Evolutionary conservation across 2,797 vertebrate species (phyloP), one percentile per base, ranked within the genome.

Genomic region (Capromys pilorides): DNA sequence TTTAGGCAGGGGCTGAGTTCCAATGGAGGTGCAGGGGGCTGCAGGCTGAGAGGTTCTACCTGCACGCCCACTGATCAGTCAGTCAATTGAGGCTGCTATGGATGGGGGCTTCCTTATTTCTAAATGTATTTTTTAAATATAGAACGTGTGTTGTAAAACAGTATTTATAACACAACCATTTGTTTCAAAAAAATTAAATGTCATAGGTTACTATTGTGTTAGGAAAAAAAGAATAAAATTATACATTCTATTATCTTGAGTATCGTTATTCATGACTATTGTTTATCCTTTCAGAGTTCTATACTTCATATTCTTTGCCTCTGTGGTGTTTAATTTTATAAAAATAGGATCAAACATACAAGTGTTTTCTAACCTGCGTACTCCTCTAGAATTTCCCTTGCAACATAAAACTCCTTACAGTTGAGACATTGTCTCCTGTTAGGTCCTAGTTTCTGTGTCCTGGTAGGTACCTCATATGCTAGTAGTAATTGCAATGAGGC

Each of bases 91-190:
- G 45, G 45, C 45, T 45, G 45, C 45, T 45, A 45, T 45, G 45
- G 45, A 8, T 8, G 45, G 45, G 45, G 45, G 45, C 45, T 45
- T 8, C 45, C 67, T 39, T 62, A 49, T 85, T 95, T 91, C 57
- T 93, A 79, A 92, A 62, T 69, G 87, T 86, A 57, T 54, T 87
- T 95, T 94, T 93, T 91, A 94, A 78, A 92, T 67, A 51, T 33
- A 54, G 54, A 91, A 36, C 54, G 4, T 61, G 26, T 10, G 28
- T 61, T 88, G 16, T 85, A 41, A 79, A 91, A 80, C 1, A n/a
- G n/a, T 33, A 21, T 82, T 69, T 69, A 79, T n/a, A 45, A 73
- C 16, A 61, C 12, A 59, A 59, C 79, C 41, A 69, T 79, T 86
- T 89, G 26, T 69, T 67, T 90, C 79, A 90, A 82, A 71, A 93